Conservation (phyloP, 2,113 vertebrate genomes). For the Oryzias melastigma region DNA sequence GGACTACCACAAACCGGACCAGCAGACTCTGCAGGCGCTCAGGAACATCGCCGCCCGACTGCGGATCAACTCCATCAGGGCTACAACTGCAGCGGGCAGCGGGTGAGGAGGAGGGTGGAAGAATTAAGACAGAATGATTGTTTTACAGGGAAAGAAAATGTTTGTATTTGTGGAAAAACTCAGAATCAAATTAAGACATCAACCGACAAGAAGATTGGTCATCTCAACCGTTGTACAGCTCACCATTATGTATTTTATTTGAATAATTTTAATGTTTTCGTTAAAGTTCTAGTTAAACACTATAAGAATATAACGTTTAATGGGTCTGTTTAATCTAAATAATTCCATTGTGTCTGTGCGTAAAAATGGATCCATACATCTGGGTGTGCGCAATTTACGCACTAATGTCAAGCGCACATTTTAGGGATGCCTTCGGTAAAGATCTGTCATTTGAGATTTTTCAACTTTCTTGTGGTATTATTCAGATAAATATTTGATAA, state of each 20-base stretch:
- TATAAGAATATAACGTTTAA: neutral
- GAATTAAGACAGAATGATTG: neutral
- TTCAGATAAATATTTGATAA: too few species aligned
- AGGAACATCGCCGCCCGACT: slow-evolving; percentile 88
- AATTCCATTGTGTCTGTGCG: neutral
- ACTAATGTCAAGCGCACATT: too few species aligned
- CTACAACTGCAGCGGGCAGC: slow-evolving; percentile 86
- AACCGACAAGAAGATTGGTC: too few species aligned
- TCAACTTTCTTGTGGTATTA: too few species aligned
- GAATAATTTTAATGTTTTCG: neutral
- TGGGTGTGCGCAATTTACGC: slow-evolving; percentile 8
- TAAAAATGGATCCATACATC: neutral
- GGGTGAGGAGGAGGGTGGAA: slow-evolving; percentile 75
- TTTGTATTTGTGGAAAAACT: too few species aligned
- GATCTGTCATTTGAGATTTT: too few species aligned
- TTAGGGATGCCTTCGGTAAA: too few species aligned
- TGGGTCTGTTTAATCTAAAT: neutral
- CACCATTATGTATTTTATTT: too few species aligned
- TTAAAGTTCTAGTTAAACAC: neutral
- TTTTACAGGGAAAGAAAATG: too few species aligned
- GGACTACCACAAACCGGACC: slow-evolving; percentile 92
- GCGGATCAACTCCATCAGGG: slow-evolving; percentile 87
- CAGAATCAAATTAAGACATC: too few species aligned
- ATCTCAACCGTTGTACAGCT: too few species aligned
- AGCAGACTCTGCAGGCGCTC: slow-evolving; percentile 90